phyloP scores from a whole-genome alignment of 2,113 vertebrate species.

The Rhinolophus sinicus region DNA sequence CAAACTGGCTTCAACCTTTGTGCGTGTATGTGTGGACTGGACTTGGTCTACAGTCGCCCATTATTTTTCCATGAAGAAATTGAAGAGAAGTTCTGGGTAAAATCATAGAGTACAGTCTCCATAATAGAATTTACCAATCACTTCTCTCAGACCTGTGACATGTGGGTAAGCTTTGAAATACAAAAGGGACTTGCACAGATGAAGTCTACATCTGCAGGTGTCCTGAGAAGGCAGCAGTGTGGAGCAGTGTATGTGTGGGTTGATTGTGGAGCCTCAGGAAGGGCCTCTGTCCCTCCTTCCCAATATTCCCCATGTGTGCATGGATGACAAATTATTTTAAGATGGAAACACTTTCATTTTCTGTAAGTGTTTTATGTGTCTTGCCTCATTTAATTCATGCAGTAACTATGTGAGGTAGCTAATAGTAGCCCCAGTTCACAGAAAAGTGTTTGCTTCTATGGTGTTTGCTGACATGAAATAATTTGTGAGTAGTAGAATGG shows the following conservation, averaged over 20 bases:
- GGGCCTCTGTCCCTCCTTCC: neutral
- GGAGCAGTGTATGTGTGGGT: neutral
- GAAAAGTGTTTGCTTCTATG: no score
- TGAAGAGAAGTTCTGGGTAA: neutral
- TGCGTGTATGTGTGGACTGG: neutral
- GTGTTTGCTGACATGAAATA: neutral
- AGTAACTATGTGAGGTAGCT: neutral
- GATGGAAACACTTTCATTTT: neutral
- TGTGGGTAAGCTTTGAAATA: neutral
- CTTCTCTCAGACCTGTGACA: neutral
- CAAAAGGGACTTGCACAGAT: neutral
- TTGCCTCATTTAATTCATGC: neutral
- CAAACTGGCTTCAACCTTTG: neutral
- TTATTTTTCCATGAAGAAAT: neutral
- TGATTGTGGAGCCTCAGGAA: neutral
- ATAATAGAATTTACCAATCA: neutral
- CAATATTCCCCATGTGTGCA: neutral
- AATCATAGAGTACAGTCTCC: neutral
- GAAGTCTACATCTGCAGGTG: fast-evolving
- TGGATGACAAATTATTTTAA: neutral
- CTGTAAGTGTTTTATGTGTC: neutral
- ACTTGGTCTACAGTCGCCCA: fast-evolving
- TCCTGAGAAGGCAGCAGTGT: neutral
- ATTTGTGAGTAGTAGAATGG: neutral
- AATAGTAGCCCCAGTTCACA: neutral